phyloP scores from a whole-genome alignment of 2,888 invertebrate genomes.

The Bembecia ichneumoniformis region DNA sequence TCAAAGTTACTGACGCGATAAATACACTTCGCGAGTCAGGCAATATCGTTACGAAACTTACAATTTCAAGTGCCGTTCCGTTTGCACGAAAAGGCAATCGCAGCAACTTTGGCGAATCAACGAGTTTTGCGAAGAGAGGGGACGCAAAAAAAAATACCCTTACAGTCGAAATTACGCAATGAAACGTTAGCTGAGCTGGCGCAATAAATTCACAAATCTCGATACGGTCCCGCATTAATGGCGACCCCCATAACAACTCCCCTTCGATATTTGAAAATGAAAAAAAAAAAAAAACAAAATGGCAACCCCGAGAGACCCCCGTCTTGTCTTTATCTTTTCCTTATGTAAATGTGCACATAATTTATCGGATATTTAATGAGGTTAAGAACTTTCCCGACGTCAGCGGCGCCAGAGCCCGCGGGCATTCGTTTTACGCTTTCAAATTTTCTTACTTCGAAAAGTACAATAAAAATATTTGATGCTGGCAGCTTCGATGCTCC shows the following conservation, averaged over 20 bases:
- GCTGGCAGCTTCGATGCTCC: constrained; percentile 19
- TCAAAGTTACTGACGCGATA: background rate
- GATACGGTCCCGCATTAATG: constrained; percentile 33
- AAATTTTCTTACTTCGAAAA: constrained; percentile 21
- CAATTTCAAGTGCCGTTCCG: background rate
- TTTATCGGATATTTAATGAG: constrained; percentile 56
- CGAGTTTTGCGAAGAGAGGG: constrained; percentile 23
- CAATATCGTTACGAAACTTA: background rate
- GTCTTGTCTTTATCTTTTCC: constrained; percentile 70
- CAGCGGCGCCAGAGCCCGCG: constrained; percentile 27
- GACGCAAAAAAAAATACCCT: constrained; percentile 23
- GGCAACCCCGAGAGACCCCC: constrained; percentile 38
- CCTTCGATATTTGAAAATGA: constrained; percentile 41
- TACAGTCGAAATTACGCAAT: constrained; percentile 49
- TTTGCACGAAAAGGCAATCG: constrained; percentile 23
- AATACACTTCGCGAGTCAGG: background rate
- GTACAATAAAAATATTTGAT: constrained; percentile 18
- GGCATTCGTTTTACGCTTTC: constrained; percentile 28
- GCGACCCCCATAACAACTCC: constrained; percentile 36
- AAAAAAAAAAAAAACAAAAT: constrained; percentile 46
- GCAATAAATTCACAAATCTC: constrained; percentile 52
- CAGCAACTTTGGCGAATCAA: constrained; percentile 26
- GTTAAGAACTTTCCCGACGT: constrained; percentile 60
- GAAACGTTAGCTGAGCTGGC: constrained; percentile 54
- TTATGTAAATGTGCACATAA: constrained; percentile 58